Base-by-base conservation (phyloP, 2,113 vertebrate genomes). In the Arothron firmamentum region DNA sequence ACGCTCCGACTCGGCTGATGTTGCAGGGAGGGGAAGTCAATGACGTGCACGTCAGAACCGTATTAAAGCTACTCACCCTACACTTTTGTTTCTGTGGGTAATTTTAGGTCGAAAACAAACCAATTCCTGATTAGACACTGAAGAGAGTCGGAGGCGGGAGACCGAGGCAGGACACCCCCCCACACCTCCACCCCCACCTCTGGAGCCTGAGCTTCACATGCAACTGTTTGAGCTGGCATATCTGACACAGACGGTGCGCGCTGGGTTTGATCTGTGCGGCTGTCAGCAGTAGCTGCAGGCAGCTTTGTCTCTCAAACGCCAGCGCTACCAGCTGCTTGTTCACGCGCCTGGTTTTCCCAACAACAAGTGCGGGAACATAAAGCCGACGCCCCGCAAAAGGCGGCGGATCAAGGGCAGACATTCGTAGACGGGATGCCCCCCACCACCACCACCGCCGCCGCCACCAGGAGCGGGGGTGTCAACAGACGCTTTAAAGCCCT, bases 1-100 rank as follows among this genome's bases (percentile, higher is more conserved):
- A 47, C 38, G 60, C 62, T 62, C 76, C 42, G 62, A 46, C 48
- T 31, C 15, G 6, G 52, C 52, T 18, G 25, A 57, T 28, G 46
- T 78, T 17, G 17, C 10, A 28, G 47, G 56, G 34, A 25, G 46
- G 52, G 54, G 5, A 34, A 41, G 52, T 31, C 0, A 47, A 23
- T 13, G n/a, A 18, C 16, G 9, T 48, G 21, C 31, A 48, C 17
- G 43, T 72, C 49, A 46, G 21, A 19, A 6, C 1, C 11, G 6
- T 45, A 18, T 57, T 20, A 23, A 56, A 61, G 56, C 10, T 50
- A 50, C 19, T 21, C 18, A 50, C 8, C 19, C 48, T 11, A 20
- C 2, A 13, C 18, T 19, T 3, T 50, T 9, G 9, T 12, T 38
- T 38, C 34, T 38, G 34, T 12, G 34, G 34, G 9, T 9, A 38